These are phyloP conservation scores for Hololepta plana DNA, from an alignment of 2,888 invertebrate species.

Conservation along the genomic window DNA sequence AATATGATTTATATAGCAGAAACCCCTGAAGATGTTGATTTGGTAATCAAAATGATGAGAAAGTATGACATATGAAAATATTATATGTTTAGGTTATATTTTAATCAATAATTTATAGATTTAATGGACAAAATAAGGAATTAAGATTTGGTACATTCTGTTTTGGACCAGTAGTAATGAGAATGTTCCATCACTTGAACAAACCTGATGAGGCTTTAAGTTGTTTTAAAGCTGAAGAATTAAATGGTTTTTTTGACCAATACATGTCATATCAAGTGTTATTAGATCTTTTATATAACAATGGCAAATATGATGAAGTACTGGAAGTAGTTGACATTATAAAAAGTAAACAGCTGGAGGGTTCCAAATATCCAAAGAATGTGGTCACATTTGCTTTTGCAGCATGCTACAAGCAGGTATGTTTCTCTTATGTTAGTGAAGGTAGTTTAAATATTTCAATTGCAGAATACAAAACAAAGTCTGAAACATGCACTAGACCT, in stretches of 20 bases:
- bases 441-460: too few species aligned
- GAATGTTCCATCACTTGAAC: constrained; percentile 51
- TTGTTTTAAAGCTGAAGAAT: constrained; percentile 41
- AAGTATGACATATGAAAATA: constrained; percentile 31
- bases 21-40: constrained; percentile 41
- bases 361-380: constrained; percentile 47
- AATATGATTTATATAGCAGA: constrained; percentile 56
- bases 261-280: constrained; percentile 44
- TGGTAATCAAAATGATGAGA: constrained; percentile 48
- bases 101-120: too few species aligned
- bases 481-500: too few species aligned
- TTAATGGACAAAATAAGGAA: constrained; percentile 47
- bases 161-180: constrained; percentile 70
- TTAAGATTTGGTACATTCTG: constrained; percentile 56
- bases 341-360: constrained; percentile 38
- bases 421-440: too few species aligned
- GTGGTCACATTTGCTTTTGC: constrained; percentile 43
- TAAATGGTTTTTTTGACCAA: constrained; percentile 54
- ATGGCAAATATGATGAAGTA: constrained; percentile 46
- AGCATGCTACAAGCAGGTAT: constrained; percentile 58
- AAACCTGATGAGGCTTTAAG: constrained; percentile 48
- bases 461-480: too few species aligned
- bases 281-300: constrained; percentile 49
- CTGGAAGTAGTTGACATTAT: constrained; percentile 40
- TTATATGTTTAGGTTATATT: too few species aligned